phyloP scores from a whole-genome alignment of 2,113 vertebrate species.

The Clinocottus analis region DNA sequence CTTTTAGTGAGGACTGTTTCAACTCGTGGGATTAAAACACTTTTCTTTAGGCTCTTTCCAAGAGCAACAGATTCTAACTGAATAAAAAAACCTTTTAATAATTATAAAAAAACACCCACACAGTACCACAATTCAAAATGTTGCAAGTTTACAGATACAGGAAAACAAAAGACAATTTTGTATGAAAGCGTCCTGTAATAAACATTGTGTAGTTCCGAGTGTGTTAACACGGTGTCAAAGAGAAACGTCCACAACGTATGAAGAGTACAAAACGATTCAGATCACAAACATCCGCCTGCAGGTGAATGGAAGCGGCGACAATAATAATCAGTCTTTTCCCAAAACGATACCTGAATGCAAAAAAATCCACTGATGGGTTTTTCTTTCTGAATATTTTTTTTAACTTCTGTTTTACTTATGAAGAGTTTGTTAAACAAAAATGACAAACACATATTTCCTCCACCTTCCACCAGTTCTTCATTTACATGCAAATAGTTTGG shows the following conservation, averaged over 20 bases:
- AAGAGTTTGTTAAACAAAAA: background rate
- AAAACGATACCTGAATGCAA: background rate
- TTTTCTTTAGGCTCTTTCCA: background rate
- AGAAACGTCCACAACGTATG: background rate
- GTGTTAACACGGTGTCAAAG: background rate
- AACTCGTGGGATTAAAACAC: slow-evolving; percentile 57
- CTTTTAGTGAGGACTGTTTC: background rate
- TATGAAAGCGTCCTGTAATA: slow-evolving; percentile 1
- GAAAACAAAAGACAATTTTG: slow-evolving; percentile 15
- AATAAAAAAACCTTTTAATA: slow-evolving; percentile 25
- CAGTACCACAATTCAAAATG: slow-evolving; percentile 32
- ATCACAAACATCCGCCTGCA: slow-evolving; percentile 9
- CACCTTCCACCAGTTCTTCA: background rate
- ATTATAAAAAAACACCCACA: slow-evolving; percentile 32
- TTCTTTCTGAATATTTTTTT: background rate
- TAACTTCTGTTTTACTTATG: background rate
- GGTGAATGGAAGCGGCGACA: background rate
- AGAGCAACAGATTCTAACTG: slow-evolving; percentile 7
- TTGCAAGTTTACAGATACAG: slow-evolving; percentile 27
- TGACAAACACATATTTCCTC: background rate
- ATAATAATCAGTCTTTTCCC: background rate
- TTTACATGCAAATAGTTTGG: background rate
- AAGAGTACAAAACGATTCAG: background rate
- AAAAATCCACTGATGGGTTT: background rate
- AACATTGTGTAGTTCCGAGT: background rate